These are phyloP conservation scores for Nephrotoma appendiculata DNA, from an alignment of 2,888 invertebrate species.

Conservation along the genomic window DNA sequence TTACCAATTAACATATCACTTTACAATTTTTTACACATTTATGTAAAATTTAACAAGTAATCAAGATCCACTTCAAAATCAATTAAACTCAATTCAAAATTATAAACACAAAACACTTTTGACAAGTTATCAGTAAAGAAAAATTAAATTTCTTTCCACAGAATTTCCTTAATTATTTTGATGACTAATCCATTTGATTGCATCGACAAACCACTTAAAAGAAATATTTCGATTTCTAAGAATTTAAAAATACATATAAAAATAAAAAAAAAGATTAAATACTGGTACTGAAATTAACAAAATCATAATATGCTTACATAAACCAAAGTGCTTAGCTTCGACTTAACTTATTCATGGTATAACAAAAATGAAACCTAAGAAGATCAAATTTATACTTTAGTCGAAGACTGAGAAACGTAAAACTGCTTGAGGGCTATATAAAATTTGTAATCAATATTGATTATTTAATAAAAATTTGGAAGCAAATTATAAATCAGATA, in stretches of 20 bases:
- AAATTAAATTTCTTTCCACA: neutral
- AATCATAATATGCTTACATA: neutral
- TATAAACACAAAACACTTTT: neutral
- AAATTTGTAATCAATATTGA: neutral
- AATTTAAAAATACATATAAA: neutral
- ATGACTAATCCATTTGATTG: neutral
- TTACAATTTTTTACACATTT: too few relatives aligned
- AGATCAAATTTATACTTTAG: neutral
- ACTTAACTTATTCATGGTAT: neutral
- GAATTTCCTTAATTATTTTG: neutral
- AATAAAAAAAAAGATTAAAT: neutral
- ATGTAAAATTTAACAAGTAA: too few relatives aligned
- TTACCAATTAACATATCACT: too few relatives aligned
- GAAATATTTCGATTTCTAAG: neutral
- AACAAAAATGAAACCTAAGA: neutral
- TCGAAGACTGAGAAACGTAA: neutral
- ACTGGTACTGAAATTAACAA: neutral
- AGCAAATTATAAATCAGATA: neutral
- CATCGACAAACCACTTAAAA: neutral
- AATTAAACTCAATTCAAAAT: neutral
- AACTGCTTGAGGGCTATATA: neutral
- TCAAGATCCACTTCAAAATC: neutral
- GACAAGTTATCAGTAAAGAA: neutral
- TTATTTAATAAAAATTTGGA: neutral
- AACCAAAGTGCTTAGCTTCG: neutral